Conservation (phyloP, 2,113 vertebrate species). For the Takifugu flavidus region DNA sequence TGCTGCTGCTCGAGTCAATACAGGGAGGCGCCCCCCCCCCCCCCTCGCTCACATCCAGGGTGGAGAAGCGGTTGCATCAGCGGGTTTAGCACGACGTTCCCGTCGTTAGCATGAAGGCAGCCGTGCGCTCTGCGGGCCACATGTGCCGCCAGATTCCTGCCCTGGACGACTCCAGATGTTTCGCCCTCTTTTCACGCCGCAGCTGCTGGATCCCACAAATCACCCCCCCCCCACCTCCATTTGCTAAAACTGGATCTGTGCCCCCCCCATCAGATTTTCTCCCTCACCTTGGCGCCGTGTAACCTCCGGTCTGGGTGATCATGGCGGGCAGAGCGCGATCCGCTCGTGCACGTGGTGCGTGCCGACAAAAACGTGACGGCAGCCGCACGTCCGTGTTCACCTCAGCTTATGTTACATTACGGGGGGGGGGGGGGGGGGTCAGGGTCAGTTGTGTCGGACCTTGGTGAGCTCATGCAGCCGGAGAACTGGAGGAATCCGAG, state of each 20-base stretch:
- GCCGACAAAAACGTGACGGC: too few species aligned
- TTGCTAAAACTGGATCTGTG: slow-evolving; percentile 16
- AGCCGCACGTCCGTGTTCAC: too few species aligned
- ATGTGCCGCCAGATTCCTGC: not conserved
- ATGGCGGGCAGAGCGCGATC: too few species aligned
- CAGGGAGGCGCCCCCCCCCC: slow-evolving; percentile 32
- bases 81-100: not conserved
- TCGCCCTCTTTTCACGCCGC: slow-evolving; percentile 24
- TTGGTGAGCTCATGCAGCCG: slow-evolving; percentile 36
- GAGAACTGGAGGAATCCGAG: slow-evolving; percentile 45
- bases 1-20: slow-evolving; percentile 49
- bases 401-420: slow-evolving; percentile 25
- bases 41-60: slow-evolving; percentile 35
- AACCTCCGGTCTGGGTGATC: too few species aligned
- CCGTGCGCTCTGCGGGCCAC: too few species aligned
- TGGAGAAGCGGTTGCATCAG: slow-evolving; percentile 57
- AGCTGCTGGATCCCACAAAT: slow-evolving; percentile 44
- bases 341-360: too few species aligned
- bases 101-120: too few species aligned
- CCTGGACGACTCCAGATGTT: slow-evolving; percentile 43
- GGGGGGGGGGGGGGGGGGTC: slow-evolving; percentile 1
- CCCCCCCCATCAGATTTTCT: slow-evolving; percentile 14
- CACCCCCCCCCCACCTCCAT: slow-evolving; percentile 2
- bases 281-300: slow-evolving; percentile 2
- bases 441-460: slow-evolving; percentile 42